A percentile compares a stretch with the other conserved stretches of the same genome.
These are phyloP conservation scores for Tauraco erythrolophus DNA, from an alignment of 2,113 vertebrate species.

Conservation along the genomic window DNA sequence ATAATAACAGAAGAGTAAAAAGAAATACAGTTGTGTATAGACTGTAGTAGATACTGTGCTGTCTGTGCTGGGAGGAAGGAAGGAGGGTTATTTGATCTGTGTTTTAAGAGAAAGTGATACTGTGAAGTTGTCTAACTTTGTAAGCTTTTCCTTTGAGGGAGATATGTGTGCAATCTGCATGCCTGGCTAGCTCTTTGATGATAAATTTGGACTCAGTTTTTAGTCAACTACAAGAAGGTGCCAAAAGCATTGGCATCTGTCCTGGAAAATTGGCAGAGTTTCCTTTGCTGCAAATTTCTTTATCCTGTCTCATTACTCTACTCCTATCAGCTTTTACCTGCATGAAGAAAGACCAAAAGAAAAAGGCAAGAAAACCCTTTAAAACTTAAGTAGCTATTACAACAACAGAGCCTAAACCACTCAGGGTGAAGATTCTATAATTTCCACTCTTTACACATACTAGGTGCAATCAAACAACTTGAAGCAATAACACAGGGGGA, in stretches of 20 bases:
- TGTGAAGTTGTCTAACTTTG: slow-evolving; percentile 47
- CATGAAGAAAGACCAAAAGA: slow-evolving; percentile 60
- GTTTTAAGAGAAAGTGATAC: slow-evolving; percentile 44
- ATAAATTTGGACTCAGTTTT: slow-evolving; percentile 65
- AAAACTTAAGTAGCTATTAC: slow-evolving; percentile 60
- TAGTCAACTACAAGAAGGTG: slow-evolving; percentile 40
- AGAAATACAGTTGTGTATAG: background rate
- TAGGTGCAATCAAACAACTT: slow-evolving; percentile 60
- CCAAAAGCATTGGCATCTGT: slow-evolving; percentile 34
- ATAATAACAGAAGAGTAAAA: slow-evolving; percentile 13
- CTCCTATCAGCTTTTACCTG: slow-evolving; percentile 59
- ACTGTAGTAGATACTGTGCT: background rate
- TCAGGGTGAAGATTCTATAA: slow-evolving; percentile 64
- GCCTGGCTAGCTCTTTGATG: slow-evolving; percentile 68
- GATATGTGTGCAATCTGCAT: slow-evolving; percentile 62
- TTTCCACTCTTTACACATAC: slow-evolving; percentile 40
- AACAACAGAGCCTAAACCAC: slow-evolving; percentile 53
- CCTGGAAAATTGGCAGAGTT: slow-evolving; percentile 42
- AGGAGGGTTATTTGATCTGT: slow-evolving; percentile 51
- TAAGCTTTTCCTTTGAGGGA: slow-evolving; percentile 50
- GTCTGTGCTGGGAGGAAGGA: slow-evolving; percentile 44
- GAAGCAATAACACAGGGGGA: slow-evolving; percentile 60
- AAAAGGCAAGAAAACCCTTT: slow-evolving; percentile 64
- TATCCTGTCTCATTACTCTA: slow-evolving; percentile 32
- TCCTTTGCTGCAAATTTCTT: slow-evolving; percentile 46